A percentile compares a stretch with the other conserved stretches of the same genome.
Evolutionary conservation across 2,888 invertebrate species (phyloP).

Genomic region (Phaedon cochleariae): DNA sequence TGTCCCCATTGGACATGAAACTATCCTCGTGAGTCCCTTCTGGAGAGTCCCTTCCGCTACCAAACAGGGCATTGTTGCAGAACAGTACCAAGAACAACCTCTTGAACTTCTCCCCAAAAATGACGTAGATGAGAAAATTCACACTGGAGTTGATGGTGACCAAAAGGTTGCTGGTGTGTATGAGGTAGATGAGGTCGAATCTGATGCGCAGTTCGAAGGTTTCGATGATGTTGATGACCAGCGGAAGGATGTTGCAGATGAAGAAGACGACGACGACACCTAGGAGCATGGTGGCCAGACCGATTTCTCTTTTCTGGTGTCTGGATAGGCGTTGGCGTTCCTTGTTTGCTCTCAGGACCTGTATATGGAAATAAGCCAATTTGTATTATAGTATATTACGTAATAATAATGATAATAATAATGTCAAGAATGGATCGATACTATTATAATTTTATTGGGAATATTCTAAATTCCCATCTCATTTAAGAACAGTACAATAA

Average conservation of each 20-base stretch:
- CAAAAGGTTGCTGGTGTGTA: constrained; percentile 87
- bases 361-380: constrained; percentile 46
- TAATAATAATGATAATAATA: too few species aligned
- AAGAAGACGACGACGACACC: constrained; percentile 95
- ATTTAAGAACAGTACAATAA: too few species aligned
- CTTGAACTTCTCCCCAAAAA: constrained; percentile 97
- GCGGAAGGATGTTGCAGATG: constrained; percentile 87
- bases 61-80: constrained; percentile 58
- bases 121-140: constrained; percentile 97
- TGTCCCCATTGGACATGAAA: constrained; percentile 81
- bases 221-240: constrained; percentile 87
- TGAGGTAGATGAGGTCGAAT: constrained; percentile 69
- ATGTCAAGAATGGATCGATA: too few species aligned
- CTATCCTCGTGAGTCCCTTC: constrained; percentile 85
- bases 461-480: too few species aligned
- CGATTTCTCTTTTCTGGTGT: constrained; percentile 90
- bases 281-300: constrained; percentile 93
- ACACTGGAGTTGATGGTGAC: constrained; percentile 97
- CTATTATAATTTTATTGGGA: too few species aligned
- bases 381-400: too few species aligned
- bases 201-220: constrained; percentile 70
- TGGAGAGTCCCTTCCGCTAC: constrained; percentile 71
- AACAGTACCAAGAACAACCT: constrained; percentile 71
- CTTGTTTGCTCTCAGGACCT: constrained; percentile 87
- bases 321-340: constrained; percentile 91